A percentile compares a stretch with the other conserved stretches of the same genome.
phyloP scores from a whole-genome alignment of 2,797 vertebrate genomes.

The Caiman crocodilus region DNA sequence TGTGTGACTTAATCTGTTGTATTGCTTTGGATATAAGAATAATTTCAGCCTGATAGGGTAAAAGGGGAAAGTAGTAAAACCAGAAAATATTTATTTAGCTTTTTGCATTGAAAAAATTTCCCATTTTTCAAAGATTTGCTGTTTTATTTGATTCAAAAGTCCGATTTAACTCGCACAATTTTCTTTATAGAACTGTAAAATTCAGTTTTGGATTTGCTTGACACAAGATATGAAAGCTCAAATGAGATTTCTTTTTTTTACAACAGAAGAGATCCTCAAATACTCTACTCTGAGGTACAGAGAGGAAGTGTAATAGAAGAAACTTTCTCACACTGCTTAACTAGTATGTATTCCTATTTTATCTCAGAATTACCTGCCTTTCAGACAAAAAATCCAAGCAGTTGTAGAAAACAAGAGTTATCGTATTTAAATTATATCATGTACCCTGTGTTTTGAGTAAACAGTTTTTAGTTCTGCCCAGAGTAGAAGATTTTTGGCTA shows the following conservation, averaged over 20 bases:
- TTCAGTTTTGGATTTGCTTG: not conserved
- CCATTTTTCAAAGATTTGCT: not conserved
- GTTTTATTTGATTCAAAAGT: not conserved
- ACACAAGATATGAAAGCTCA: no score
- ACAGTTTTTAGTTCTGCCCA: not conserved
- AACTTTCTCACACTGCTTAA: not conserved
- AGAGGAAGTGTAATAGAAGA: not conserved
- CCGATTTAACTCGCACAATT: not conserved
- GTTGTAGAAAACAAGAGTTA: not conserved
- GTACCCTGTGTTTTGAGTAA: not conserved
- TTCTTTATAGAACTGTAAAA: not conserved
- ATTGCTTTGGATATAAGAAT: no score
- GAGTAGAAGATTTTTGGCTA: not conserved
- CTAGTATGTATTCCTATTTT: not conserved
- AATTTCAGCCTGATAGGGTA: not conserved
- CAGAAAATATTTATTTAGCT: not conserved
- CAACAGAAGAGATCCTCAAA: not conserved
- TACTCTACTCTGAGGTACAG: not conserved
- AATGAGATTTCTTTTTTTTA: no score
- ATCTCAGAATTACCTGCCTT: not conserved
- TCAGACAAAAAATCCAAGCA: not conserved
- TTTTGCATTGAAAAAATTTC: not conserved
- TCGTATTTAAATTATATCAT: rapidly evolving
- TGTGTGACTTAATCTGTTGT: no score
- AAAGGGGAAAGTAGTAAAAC: not conserved